Percentiles rank a stretch among this genome's conserved stretches.
These are phyloP conservation scores for Xylocampa areola DNA, from an alignment of 2,888 invertebrate genomes.

Conservation along the genomic window DNA sequence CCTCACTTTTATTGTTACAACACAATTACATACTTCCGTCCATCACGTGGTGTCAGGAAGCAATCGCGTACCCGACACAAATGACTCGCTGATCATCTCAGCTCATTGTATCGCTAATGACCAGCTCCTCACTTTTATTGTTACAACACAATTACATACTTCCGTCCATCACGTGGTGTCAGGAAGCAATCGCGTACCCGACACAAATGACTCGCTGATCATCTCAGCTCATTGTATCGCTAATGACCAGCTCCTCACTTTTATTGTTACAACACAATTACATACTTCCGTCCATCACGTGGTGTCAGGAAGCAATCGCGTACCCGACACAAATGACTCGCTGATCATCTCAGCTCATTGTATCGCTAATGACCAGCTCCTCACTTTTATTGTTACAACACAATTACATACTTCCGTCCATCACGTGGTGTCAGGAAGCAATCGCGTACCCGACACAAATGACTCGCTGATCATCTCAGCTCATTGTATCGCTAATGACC, in stretches of 20 bases:
- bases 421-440: conserved; percentile 37
- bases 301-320: conserved; percentile 40
- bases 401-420: conserved; percentile 24
- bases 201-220: conserved; percentile 27
- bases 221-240: conserved; percentile 17
- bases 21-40: conserved; percentile 26
- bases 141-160: conserved; percentile 16
- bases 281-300: conserved; percentile 20
- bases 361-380: conserved; percentile 21
- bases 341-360: conserved; percentile 26
- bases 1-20: no score
- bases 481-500: conserved; percentile 22
- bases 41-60: conserved; percentile 33
- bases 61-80: conserved; percentile 23
- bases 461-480: conserved; percentile 27
- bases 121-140: no score
- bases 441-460: conserved; percentile 20
- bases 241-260: conserved; percentile 27
- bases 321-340: conserved; percentile 16
- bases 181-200: conserved; percentile 36
- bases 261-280: no score
- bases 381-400: no score
- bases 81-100: conserved; percentile 28
- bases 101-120: conserved; percentile 23
- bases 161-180: conserved; percentile 27